A percentile compares a stretch with the other conserved stretches of the same genome.
Evolutionary conservation across 2,888 invertebrate genomes (phyloP).

Genomic region (Andrena bicolor): DNA sequence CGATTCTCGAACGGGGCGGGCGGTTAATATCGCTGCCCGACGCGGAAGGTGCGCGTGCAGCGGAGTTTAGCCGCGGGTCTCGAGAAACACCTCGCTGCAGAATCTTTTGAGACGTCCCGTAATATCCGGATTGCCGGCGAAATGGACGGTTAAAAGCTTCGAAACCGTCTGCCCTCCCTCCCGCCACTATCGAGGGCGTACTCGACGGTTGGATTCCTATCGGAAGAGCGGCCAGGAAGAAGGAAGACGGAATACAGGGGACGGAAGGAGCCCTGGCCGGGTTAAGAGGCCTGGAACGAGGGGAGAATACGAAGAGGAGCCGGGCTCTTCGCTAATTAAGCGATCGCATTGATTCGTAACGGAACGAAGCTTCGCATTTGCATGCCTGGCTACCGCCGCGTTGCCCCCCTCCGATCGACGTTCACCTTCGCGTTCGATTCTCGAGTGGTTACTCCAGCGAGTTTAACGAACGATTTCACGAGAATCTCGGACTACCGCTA

Average conservation of each 20-base stretch:
- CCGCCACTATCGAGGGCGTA: constrained; percentile 54
- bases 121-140: constrained; percentile 70
- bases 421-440: constrained; percentile 62
- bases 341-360: constrained; percentile 74
- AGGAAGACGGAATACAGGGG: constrained; percentile 44
- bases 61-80: constrained; percentile 26
- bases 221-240: constrained; percentile 52
- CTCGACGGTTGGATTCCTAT: constrained; percentile 63
- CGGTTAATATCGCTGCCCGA: constrained; percentile 22
- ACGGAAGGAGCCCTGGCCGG: constrained; percentile 20
- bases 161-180: constrained; percentile 55
- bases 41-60: constrained; percentile 23
- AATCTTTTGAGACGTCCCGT: constrained; percentile 63
- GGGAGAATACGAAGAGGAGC: constrained; percentile 52
- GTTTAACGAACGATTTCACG: constrained; percentile 61
- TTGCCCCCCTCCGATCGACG: constrained; percentile 42
- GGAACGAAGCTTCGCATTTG: constrained; percentile 67
- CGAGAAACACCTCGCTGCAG: constrained; percentile 37
- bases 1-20: constrained; percentile 24
- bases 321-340: constrained; percentile 73
- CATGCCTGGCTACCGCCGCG: constrained; percentile 60
- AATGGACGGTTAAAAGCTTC: constrained; percentile 72
- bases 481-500: constrained; percentile 49
- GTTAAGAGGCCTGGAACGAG: constrained; percentile 51
- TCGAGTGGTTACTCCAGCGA: constrained; percentile 58